phyloP scores from a whole-genome alignment of 2,888 invertebrate genomes.

The Cosmorhoe ocellata region DNA sequence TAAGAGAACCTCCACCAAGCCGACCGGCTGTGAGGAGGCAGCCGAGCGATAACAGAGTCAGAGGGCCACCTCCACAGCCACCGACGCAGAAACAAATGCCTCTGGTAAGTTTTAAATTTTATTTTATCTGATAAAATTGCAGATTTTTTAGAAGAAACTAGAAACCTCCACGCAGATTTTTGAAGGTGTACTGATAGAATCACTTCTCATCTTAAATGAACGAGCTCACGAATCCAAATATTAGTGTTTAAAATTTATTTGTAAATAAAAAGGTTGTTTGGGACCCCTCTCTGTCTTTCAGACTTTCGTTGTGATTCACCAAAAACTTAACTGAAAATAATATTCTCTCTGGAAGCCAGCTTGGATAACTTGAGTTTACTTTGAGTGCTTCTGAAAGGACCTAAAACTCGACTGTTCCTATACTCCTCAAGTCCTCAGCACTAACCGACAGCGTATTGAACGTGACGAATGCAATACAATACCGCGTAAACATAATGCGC shows the following conservation, averaged over 20 bases:
- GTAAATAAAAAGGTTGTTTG: too few relatives aligned
- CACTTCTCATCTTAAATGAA: too few relatives aligned
- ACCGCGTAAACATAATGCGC: constrained; percentile 7
- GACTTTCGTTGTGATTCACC: too few relatives aligned
- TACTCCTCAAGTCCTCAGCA: not conserved
- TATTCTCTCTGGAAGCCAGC: too few relatives aligned
- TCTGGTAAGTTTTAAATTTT: constrained; percentile 71
- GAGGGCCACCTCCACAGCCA: constrained; percentile 92
- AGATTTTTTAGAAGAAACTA: too few relatives aligned
- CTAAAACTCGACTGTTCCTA: not conserved
- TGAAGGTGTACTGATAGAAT: too few relatives aligned
- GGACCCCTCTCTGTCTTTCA: too few relatives aligned
- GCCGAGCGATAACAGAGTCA: constrained; percentile 67
- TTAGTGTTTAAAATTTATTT: too few relatives aligned
- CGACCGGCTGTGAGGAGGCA: constrained; percentile 51
- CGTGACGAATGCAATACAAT: constrained; percentile 16
- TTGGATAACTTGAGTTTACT: too few relatives aligned
- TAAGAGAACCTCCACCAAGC: constrained; percentile 32
- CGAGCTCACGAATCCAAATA: too few relatives aligned
- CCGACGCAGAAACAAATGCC: constrained; percentile 87
- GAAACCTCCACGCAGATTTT: too few relatives aligned
- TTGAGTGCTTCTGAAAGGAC: not conserved
- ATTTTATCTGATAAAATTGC: not conserved
- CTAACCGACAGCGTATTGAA: constrained; percentile 1
- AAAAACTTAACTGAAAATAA: too few relatives aligned